Percentiles rank a stretch among this genome's conserved stretches.
Conservation (phyloP, 2,797 vertebrate genomes). For the Sebastes iracundus region DNA sequence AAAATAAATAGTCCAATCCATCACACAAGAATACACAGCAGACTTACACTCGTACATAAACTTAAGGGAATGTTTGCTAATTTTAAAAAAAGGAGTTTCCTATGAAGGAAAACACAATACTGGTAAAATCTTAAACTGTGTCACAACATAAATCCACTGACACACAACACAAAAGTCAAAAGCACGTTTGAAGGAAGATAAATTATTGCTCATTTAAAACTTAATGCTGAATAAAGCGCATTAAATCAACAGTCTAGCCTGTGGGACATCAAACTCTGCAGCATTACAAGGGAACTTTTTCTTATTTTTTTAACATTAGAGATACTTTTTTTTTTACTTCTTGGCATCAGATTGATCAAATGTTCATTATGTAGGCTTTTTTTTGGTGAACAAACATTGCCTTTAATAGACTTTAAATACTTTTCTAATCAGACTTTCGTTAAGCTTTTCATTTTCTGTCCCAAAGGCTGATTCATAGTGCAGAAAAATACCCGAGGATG, state of each 20-base stretch:
- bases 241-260: constrained; percentile 21
- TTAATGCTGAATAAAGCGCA: constrained; percentile 67
- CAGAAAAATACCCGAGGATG: constrained; percentile 45
- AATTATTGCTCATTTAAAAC: constrained; percentile 88
- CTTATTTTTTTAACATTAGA: constrained; percentile 10
- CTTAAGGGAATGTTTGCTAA: constrained; percentile 89
- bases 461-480: constrained; percentile 48
- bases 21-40: constrained; percentile 93
- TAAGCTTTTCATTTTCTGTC: constrained; percentile 3
- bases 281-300: constrained; percentile 59
- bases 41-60: constrained; percentile 89
- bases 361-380: neutral
- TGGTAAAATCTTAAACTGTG: constrained; percentile 47
- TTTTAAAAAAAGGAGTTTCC: constrained; percentile 60
- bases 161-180: constrained; percentile 83
- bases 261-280: constrained; percentile 54
- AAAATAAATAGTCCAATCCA: constrained; percentile 98
- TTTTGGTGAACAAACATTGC: constrained; percentile 39
- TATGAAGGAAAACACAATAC: constrained; percentile 42
- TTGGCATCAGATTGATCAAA: neutral
- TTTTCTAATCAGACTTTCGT: constrained; percentile 4
- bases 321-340: constrained; percentile 6
- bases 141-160: constrained; percentile 72
- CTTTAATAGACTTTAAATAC: constrained; percentile 4
- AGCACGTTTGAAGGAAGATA: constrained; percentile 91